Evolutionary conservation across 2,888 invertebrate genomes (phyloP).

Genomic region (Acrocera orbiculus): DNA sequence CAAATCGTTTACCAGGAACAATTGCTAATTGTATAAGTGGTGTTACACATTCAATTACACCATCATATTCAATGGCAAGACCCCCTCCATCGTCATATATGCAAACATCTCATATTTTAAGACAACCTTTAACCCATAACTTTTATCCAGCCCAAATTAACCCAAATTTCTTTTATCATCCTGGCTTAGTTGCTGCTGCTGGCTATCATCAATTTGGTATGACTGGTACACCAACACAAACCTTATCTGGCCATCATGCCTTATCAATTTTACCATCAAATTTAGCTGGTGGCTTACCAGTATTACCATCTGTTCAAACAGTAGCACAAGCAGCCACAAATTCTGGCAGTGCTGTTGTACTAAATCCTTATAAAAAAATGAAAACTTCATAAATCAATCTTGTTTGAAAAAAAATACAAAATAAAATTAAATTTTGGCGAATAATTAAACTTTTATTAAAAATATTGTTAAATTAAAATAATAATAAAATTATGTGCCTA

Average conservation of each 20-base stretch:
- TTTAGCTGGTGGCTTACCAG: constrained; percentile 5
- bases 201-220: constrained; percentile 16
- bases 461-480: background rate
- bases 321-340: constrained; percentile 13
- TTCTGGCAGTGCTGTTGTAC: constrained; percentile 33
- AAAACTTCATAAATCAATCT: constrained; percentile 44
- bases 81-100: constrained; percentile 3
- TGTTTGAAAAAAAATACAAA: constrained; percentile 1
- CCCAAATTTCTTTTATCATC: constrained; percentile 23
- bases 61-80: constrained; percentile 4
- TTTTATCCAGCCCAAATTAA: constrained; percentile 3
- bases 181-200: constrained; percentile 31
- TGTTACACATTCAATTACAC: constrained; percentile 5
- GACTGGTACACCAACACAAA: constrained; percentile 4
- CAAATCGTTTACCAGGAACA: background rate
- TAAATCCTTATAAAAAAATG: constrained; percentile 81
- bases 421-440: constrained; percentile 1
- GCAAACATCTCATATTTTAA: constrained; percentile 6
- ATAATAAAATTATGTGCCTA: constrained; percentile 8
- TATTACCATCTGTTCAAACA: constrained; percentile 14
- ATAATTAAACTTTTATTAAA: background rate
- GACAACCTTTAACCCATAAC: constrained; percentile 5
- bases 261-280: constrained; percentile 4
- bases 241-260: background rate
- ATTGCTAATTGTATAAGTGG: background rate